Conservation (phyloP, 2,113 vertebrate genomes). For the Sus scrofa region DNA sequence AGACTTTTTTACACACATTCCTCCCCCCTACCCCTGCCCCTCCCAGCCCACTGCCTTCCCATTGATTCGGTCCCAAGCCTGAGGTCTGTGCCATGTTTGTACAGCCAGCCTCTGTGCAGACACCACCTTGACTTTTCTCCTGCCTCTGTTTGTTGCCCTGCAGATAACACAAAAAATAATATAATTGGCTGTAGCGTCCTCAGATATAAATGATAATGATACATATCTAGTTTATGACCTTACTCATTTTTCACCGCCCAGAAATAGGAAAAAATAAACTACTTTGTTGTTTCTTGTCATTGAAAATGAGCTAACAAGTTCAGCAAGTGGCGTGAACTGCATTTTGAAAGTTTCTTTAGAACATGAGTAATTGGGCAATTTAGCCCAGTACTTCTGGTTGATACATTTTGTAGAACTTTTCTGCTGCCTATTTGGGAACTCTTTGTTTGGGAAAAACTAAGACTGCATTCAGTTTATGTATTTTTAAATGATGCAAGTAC, state of each 20-base stretch:
- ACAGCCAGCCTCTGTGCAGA: background rate
- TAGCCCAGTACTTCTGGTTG: constrained; percentile 12
- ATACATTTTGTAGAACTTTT: constrained; percentile 55
- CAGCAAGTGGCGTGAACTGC: constrained; percentile 18
- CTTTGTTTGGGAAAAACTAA: constrained; percentile 78
- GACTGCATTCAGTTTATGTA: constrained; percentile 77
- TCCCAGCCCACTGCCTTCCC: rapidly evolving
- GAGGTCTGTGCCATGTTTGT: background rate
- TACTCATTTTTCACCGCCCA: constrained; percentile 45
- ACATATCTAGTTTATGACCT: constrained; percentile 39
- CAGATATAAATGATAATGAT: constrained; percentile 46
- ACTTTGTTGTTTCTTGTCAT: constrained; percentile 5
- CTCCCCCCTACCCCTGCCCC: too few relatives aligned
- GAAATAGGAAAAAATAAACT: constrained; percentile 27
- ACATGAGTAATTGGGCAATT: constrained; percentile 71
- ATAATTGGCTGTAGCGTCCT: constrained; percentile 30
- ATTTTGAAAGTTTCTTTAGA: constrained; percentile 61
- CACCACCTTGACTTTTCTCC: constrained; percentile 20
- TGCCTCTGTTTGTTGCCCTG: background rate
- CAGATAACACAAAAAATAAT: constrained; percentile 26
- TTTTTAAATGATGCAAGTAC: constrained; percentile 77
- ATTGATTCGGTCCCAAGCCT: background rate
- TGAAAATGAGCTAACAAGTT: constrained; percentile 67
- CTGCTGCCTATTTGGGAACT: constrained; percentile 33
- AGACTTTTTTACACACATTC: background rate